These are phyloP conservation scores for Xenopus laevis DNA, from an alignment of 2,113 vertebrate genomes.

Conservation along the genomic window DNA sequence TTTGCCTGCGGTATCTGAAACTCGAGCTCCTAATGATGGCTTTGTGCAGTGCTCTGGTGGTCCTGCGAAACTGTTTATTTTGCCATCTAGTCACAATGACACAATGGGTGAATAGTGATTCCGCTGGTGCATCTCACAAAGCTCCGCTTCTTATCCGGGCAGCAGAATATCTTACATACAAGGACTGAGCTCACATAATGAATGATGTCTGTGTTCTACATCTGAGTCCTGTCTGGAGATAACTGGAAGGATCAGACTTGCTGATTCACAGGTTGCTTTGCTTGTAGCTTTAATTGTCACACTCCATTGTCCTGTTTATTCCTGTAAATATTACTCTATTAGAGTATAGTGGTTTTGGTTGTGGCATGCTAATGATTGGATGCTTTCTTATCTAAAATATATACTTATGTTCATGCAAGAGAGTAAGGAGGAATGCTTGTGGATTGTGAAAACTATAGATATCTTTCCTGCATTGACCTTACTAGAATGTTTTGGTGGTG, in stretches of 20 bases:
- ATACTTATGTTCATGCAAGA: no score
- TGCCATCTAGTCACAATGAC: conserved; percentile 32
- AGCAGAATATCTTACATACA: conserved; percentile 8
- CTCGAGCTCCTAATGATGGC: conserved; percentile 29
- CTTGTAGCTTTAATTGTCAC: no score
- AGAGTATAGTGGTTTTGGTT: no score
- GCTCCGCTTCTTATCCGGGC: conserved; percentile 41
- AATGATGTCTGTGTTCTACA: conserved; percentile 17
- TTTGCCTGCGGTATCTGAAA: conserved; percentile 35
- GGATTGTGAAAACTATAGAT: no score
- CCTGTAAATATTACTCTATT: no score
- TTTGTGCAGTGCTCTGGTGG: conserved; percentile 45
- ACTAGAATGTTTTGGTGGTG: no score
- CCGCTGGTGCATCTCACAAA: conserved; percentile 18
- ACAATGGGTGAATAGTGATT: conserved; percentile 48
- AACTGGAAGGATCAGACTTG: conserved; percentile 6
- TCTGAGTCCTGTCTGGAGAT: conserved; percentile 43
- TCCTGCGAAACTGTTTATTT: conserved; percentile 40
- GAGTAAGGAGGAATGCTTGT: no score
- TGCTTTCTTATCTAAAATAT: no score
- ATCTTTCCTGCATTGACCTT: no score
- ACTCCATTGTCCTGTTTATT: no score
- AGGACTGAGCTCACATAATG: background rate
- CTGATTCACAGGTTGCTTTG: background rate
- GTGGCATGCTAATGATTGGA: no score